phyloP scores from a whole-genome alignment of 2,113 vertebrate species.

The Leptobrachium ailaonicum region DNA sequence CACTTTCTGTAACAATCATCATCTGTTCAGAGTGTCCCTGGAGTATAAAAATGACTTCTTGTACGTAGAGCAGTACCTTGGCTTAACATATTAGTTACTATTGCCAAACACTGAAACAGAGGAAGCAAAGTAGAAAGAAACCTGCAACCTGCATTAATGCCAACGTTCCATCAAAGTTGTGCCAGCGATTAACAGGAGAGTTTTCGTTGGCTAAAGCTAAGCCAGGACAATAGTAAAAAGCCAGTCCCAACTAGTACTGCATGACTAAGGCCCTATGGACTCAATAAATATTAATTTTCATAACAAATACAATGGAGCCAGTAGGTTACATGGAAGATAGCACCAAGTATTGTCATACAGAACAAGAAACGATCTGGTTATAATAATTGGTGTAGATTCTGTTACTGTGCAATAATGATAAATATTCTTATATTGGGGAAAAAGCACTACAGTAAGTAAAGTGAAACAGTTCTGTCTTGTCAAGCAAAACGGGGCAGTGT shows the following conservation, averaged over 20 bases:
- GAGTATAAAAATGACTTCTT: slow-evolving; percentile 13
- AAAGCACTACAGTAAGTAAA: too few species aligned
- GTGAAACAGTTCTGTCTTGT: too few species aligned
- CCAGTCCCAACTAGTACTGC: slow-evolving; percentile 5
- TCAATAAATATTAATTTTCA: too few species aligned
- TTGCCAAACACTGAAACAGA: slow-evolving; percentile 28
- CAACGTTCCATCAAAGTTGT: slow-evolving; percentile 21
- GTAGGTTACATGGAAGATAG: too few species aligned
- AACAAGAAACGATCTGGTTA: too few species aligned
- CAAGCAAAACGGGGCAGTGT: too few species aligned
- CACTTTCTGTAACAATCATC: slow-evolving; percentile 20
- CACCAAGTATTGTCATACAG: too few species aligned
- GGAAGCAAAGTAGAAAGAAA: slow-evolving; percentile 17
- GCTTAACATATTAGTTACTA: slow-evolving; percentile 10
- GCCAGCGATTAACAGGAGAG: slow-evolving; percentile 21
- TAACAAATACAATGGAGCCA: too few species aligned
- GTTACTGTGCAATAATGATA: too few species aligned
- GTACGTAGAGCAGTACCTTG: slow-evolving; percentile 23
- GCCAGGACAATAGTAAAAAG: slow-evolving; percentile 18
- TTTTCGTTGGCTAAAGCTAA: slow-evolving; percentile 16
- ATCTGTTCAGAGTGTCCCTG: slow-evolving; percentile 9
- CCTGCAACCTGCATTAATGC: slow-evolving; percentile 24
- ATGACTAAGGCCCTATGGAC: not conserved
- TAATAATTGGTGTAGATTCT: too few species aligned
- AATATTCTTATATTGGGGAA: too few species aligned